Base-by-base conservation (phyloP, 2,888 invertebrate species). In the Eupithecia inturbata region DNA sequence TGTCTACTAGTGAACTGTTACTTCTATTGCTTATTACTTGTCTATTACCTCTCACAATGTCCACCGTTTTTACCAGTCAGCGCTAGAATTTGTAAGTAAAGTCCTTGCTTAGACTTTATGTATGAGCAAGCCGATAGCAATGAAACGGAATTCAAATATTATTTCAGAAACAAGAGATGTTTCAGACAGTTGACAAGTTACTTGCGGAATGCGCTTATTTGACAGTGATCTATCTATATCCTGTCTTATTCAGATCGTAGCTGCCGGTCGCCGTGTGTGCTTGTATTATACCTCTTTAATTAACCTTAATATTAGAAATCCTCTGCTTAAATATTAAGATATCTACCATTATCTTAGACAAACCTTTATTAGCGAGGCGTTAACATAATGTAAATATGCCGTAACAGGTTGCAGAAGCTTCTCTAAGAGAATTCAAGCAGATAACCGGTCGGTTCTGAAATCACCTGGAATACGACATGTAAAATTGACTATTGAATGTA, bases 251-350 rank as follows among this genome's bases (percentile, higher is more conserved):
- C 41, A 70, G 31, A 70, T 66, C n/a, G 84, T 87, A 88, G 89
- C 85, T 78, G 88, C 89, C 92, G 89, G 91, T 90, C 89, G 90
- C 87, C 89, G 83, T 86, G 94, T 90, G 84, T 94, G 94, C 83
- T 91, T 94, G 93, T 88, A 89, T 77, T 71, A 86, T 89, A 89
- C 86, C 89, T 90, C 88, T 85, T 87, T 84, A 85, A 88, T 87
- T 84, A 85, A 88, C 88, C 86, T 87, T 86, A 80, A 86, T 82
- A 86, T 87, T 89, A 87, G 67, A 83, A 89, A 87, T 86, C 86
- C 87, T 88, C 88, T 80, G 91, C 92, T 91, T 92, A 79, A 81
- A 80, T 76, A 81, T 83, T 85, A 85, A 78, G 88, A 86, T 81
- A 88, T 89, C 88, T 82, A 87, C 84, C 87, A 87, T 85, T 86